A percentile compares a stretch with the other conserved stretches of the same genome.
phyloP scores from a whole-genome alignment of 1,140 invertebrate genomes.

The Lasaia peninsularis region DNA sequence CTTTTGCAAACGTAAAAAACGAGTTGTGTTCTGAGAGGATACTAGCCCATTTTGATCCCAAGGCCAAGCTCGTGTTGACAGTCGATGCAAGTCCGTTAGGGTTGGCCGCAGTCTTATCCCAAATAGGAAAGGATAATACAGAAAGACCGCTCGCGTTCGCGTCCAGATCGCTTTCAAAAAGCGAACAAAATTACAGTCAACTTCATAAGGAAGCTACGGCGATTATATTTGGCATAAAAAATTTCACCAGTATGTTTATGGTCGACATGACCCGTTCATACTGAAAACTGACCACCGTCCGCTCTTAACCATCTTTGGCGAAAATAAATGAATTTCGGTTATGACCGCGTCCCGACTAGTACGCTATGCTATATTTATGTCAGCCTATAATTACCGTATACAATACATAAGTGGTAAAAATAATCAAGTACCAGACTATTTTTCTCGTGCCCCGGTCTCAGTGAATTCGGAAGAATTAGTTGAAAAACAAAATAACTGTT shows the following conservation, averaged over 20 bases:
- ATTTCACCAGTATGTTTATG: conserved; percentile 22
- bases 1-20: conserved; percentile 40
- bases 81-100: conserved; percentile 42
- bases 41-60: conserved; percentile 56
- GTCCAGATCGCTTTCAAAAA: conserved; percentile 20
- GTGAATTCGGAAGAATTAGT: background rate
- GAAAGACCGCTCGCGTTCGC: conserved; percentile 28
- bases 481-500: background rate
- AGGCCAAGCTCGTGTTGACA: conserved; percentile 38
- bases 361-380: conserved; percentile 31
- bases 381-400: conserved; percentile 30
- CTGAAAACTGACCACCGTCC: conserved; percentile 24
- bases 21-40: conserved; percentile 32
- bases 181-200: conserved; percentile 25
- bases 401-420: conserved; percentile 30
- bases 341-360: conserved; percentile 32
- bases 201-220: conserved; percentile 30
- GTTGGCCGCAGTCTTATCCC: conserved; percentile 41
- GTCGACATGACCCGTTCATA: conserved; percentile 19
- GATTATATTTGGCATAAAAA: conserved; percentile 26
- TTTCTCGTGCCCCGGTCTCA: conserved; percentile 21
- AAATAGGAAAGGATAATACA: conserved; percentile 24
- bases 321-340: conserved; percentile 23
- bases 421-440: conserved; percentile 29
- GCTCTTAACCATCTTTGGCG: conserved; percentile 29